phyloP scores from a whole-genome alignment of 2,797 vertebrate species.

The Sebastes kiyomatsui region DNA sequence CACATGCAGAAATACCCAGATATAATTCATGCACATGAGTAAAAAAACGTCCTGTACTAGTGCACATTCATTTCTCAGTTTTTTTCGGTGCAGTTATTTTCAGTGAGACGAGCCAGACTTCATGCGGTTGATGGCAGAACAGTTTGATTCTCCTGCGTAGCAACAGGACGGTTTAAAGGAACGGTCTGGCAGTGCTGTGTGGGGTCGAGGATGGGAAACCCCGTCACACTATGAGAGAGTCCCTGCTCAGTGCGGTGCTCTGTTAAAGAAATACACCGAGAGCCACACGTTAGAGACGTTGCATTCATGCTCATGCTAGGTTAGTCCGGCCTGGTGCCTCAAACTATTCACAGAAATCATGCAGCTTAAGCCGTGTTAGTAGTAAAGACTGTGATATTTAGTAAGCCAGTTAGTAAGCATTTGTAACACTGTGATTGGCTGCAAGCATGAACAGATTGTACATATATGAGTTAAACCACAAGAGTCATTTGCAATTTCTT shows the following conservation, averaged over 20 bases:
- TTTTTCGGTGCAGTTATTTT: slow-evolving; percentile 43
- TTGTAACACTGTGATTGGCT: background rate
- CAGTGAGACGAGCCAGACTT: slow-evolving; percentile 40
- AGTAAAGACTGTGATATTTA: slow-evolving; percentile 15
- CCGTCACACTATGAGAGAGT: slow-evolving; percentile 84
- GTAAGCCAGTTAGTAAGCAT: background rate
- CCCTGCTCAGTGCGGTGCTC: slow-evolving; percentile 84
- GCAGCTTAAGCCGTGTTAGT: slow-evolving; percentile 53
- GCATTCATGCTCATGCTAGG: slow-evolving; percentile 47
- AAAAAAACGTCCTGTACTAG: background rate
- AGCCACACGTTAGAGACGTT: slow-evolving; percentile 77
- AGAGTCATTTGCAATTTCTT: background rate
- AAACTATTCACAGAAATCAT: slow-evolving; percentile 22
- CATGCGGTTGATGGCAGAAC: slow-evolving; percentile 28
- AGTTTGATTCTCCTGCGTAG: slow-evolving; percentile 43
- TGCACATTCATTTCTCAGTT: background rate
- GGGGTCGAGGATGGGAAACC: slow-evolving; percentile 37
- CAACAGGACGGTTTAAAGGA: slow-evolving; percentile 57
- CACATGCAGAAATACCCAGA: slow-evolving; percentile 15
- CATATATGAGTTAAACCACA: background rate
- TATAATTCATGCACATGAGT: slow-evolving; percentile 10
- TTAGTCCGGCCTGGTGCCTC: slow-evolving; percentile 53
- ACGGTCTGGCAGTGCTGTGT: slow-evolving; percentile 31
- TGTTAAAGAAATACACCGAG: slow-evolving; percentile 83
- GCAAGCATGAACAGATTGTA: background rate